Conservation (phyloP, 2,113 vertebrate species). For the Malurus cyaneus region DNA sequence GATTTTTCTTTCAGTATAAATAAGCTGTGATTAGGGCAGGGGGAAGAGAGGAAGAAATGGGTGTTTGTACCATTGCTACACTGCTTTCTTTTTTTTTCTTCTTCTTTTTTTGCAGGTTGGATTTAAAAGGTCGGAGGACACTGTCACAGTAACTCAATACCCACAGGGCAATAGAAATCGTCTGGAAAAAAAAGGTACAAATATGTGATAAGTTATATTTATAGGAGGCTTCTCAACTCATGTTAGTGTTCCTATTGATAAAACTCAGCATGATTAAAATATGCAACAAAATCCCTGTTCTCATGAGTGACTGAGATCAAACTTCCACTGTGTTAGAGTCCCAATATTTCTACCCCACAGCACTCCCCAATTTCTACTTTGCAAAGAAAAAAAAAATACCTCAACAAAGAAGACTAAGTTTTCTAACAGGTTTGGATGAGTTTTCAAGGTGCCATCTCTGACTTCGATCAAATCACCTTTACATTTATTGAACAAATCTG, state of each 20-base stretch:
- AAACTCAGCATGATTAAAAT: neutral
- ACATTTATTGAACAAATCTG: slow-evolving; percentile 90
- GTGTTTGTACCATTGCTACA: slow-evolving; percentile 76
- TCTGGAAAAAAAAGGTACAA: slow-evolving; percentile 70
- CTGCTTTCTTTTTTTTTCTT: slow-evolving; percentile 97
- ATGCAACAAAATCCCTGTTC: neutral
- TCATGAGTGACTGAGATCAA: neutral
- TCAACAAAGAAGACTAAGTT: slow-evolving; percentile 95
- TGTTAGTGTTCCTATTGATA: neutral
- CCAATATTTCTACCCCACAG: neutral
- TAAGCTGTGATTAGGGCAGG: neutral
- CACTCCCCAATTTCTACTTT: neutral
- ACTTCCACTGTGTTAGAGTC: neutral
- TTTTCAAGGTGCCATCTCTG: slow-evolving; percentile 83
- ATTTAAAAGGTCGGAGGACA: slow-evolving; percentile 90
- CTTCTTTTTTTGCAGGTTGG: slow-evolving; percentile 96
- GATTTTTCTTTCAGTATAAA: neutral
- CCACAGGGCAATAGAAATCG: slow-evolving; percentile 87
- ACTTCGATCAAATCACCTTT: slow-evolving; percentile 91
- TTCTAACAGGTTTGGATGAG: slow-evolving; percentile 85
- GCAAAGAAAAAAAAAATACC: slow-evolving; percentile 73
- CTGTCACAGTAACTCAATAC: slow-evolving; percentile 87
- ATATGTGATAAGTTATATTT: neutral
- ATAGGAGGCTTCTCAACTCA: neutral
- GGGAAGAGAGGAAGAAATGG: neutral